Conservation (phyloP, 2,113 vertebrate species). For the Limanda limanda region DNA sequence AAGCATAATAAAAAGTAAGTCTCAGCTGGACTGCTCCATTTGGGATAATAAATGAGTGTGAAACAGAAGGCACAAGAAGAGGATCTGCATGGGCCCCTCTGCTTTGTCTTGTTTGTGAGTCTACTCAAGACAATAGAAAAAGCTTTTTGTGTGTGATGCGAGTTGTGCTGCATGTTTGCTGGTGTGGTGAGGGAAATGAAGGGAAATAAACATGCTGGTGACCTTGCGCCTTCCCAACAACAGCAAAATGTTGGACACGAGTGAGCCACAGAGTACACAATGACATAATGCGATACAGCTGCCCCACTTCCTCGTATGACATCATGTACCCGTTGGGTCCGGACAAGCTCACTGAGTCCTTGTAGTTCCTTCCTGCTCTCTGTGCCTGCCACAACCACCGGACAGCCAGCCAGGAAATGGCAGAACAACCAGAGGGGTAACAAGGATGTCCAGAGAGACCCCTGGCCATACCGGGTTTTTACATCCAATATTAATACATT, state of each 20-base stretch:
- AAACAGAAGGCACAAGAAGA: background rate
- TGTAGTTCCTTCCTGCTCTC: constrained; percentile 74
- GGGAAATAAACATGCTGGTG: constrained; percentile 49
- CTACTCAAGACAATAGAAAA: constrained; percentile 28
- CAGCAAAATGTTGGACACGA: constrained; percentile 37
- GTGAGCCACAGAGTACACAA: constrained; percentile 51
- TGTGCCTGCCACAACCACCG: constrained; percentile 41
- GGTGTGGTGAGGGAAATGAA: constrained; percentile 13
- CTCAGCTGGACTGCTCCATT: constrained; percentile 35
- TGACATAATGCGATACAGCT: constrained; percentile 77
- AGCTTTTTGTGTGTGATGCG: constrained; percentile 18
- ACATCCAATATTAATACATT: background rate
- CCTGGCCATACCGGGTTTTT: background rate
- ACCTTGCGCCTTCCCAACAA: constrained; percentile 48
- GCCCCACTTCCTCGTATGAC: constrained; percentile 78
- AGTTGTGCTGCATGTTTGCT: background rate
- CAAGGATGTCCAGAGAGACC: constrained; percentile 63
- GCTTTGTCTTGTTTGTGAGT: constrained; percentile 18
- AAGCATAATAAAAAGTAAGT: background rate
- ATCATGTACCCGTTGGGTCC: constrained; percentile 71
- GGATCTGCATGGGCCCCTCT: constrained; percentile 35
- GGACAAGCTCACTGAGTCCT: constrained; percentile 49
- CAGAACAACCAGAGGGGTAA: constrained; percentile 47
- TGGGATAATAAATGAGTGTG: background rate
- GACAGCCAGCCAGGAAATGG: constrained; percentile 71